phyloP scores from a whole-genome alignment of 2,888 invertebrate species.

The Isoperla grammatica region DNA sequence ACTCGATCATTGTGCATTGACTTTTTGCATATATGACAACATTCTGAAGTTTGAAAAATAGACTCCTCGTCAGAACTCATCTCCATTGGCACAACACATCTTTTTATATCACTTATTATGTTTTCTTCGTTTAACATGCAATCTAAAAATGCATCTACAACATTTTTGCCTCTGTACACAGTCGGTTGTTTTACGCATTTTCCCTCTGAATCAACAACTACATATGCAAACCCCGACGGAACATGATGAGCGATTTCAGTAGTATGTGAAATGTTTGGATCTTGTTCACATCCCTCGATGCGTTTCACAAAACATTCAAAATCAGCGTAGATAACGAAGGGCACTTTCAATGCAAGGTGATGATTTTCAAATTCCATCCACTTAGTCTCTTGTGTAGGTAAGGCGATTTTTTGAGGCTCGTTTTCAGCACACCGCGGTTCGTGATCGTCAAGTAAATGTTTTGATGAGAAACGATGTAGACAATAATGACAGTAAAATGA shows the following conservation, averaged over 20 bases:
- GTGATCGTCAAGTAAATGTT: not conserved
- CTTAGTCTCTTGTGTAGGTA: not conserved
- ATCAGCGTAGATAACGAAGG: not conserved
- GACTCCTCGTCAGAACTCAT: constrained; percentile 29
- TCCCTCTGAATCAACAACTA: not conserved
- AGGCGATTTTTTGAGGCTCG: not conserved
- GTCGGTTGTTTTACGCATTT: not conserved
- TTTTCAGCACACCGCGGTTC: too few relatives aligned
- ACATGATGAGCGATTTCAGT: not conserved
- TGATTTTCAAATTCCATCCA: not conserved
- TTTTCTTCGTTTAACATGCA: not conserved
- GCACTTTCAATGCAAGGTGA: not conserved
- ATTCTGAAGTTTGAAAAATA: constrained; percentile 29
- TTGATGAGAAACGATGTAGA: not conserved
- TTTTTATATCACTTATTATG: constrained; percentile 17
- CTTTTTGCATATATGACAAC: constrained; percentile 33
- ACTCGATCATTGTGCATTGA: constrained; percentile 31
- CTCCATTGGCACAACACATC: constrained; percentile 27
- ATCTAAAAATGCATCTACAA: not conserved
- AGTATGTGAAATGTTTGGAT: not conserved
- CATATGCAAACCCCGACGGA: not conserved
- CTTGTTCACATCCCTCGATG: not conserved
- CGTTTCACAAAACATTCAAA: not conserved
- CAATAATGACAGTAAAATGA: not conserved
- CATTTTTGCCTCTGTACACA: not conserved